These are phyloP conservation scores for Chloroclystis v-ata DNA, from an alignment of 2,888 invertebrate genomes.

Conservation along the genomic window DNA sequence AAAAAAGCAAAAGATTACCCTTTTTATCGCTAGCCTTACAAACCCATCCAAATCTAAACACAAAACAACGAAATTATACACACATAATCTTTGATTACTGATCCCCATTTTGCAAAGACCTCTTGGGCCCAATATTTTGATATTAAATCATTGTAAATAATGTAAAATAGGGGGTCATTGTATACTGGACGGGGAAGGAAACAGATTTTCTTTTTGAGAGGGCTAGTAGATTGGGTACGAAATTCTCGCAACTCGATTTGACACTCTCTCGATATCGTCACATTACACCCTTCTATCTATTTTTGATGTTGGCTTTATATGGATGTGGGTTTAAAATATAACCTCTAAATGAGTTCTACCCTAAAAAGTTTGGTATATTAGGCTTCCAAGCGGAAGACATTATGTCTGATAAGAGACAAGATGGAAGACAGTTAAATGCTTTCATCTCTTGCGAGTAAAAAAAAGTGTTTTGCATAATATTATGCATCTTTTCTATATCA, in stretches of 20 bases:
- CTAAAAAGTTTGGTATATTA: neutral
- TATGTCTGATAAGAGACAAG: too few relatives aligned
- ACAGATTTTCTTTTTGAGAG: slow-evolving; percentile 52
- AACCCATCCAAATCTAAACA: slow-evolving; percentile 9
- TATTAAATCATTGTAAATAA: slow-evolving; percentile 7
- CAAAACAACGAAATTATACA: slow-evolving; percentile 23
- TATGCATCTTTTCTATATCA: too few relatives aligned
- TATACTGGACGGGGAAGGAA: slow-evolving; percentile 37
- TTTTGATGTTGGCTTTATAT: slow-evolving; percentile 36
- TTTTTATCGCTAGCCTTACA: neutral
- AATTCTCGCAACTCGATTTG: slow-evolving; percentile 61
- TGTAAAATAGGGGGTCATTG: slow-evolving; percentile 30
- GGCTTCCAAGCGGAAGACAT: neutral
- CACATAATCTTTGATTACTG: slow-evolving; percentile 22
- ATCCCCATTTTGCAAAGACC: slow-evolving; percentile 9
- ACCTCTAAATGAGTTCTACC: neutral
- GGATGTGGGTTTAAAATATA: slow-evolving; percentile 31
- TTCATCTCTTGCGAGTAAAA: too few relatives aligned
- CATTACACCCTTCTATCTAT: slow-evolving; percentile 48
- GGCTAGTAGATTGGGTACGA: slow-evolving; percentile 56
- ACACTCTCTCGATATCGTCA: slow-evolving; percentile 59
- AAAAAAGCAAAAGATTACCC: slow-evolving; percentile 1
- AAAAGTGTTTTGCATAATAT: too few relatives aligned
- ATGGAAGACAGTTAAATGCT: neutral
- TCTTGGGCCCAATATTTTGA: slow-evolving; percentile 6